Conservation (phyloP, 1,140 invertebrate genomes). For the Drosophila lacertosa region DNA sequence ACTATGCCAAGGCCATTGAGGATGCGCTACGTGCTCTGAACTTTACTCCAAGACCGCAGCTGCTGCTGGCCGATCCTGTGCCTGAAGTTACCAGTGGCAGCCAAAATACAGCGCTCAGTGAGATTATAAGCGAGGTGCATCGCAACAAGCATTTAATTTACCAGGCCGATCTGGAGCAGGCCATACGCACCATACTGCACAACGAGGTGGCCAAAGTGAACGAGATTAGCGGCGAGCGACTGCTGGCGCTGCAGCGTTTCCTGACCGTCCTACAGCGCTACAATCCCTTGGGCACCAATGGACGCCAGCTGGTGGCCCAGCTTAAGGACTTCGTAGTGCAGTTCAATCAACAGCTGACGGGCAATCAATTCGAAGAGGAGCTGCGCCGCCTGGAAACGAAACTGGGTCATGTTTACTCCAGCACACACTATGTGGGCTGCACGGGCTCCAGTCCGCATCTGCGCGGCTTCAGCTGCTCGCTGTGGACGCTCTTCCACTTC, state of each 20-base stretch:
- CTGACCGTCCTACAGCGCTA: constrained; percentile 87
- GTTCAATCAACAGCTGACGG: constrained; percentile 60
- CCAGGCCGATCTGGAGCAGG: constrained; percentile 94
- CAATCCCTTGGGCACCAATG: constrained; percentile 85
- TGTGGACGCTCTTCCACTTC: constrained; percentile 98
- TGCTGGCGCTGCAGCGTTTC: constrained; percentile 90
- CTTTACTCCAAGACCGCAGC: constrained; percentile 64
- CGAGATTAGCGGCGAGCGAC: constrained; percentile 88
- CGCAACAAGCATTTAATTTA: constrained; percentile 86
- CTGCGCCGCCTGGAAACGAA: constrained; percentile 54
- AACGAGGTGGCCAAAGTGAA: constrained; percentile 91
- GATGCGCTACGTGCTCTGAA: constrained; percentile 65
- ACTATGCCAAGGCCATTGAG: constrained; percentile 56
- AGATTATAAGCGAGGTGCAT: constrained; percentile 63
- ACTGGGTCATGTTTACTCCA: constrained; percentile 57
- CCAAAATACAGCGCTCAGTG: neutral
- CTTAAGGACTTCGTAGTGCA: constrained; percentile 66
- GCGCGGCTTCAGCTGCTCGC: constrained; percentile 96
- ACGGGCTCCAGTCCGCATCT: constrained; percentile 85
- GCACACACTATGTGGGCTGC: constrained; percentile 88
- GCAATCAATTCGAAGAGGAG: constrained; percentile 68
- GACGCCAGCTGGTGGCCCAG: constrained; percentile 87
- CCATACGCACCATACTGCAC: constrained; percentile 90
- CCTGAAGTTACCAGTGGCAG: neutral
- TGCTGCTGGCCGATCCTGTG: neutral